A percentile compares a stretch with the other conserved stretches of the same genome.
phyloP scores from a whole-genome alignment of 23 tunicate species.

The Diplosoma virens region DNA sequence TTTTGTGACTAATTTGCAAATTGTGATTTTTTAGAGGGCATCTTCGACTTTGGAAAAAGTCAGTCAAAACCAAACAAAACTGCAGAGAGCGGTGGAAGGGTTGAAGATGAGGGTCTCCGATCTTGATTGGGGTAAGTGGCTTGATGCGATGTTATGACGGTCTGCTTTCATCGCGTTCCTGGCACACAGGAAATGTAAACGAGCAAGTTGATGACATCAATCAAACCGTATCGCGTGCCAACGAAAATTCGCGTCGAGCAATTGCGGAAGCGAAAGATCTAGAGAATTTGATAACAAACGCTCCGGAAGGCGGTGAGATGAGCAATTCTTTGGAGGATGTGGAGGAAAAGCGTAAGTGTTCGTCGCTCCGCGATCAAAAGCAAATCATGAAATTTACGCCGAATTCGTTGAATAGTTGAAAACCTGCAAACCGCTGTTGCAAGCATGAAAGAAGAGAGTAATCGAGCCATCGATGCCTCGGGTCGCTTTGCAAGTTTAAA shows the following conservation, averaged over 20 bases:
- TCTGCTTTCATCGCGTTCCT: too few relatives aligned
- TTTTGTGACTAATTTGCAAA: too few relatives aligned
- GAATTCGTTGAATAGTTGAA: not conserved
- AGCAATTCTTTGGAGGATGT: constrained; percentile 18
- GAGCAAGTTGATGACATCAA: not conserved
- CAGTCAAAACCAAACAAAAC: too few relatives aligned
- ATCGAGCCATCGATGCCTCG: not conserved
- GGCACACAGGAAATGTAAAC: constrained; percentile 31
- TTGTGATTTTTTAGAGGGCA: too few relatives aligned
- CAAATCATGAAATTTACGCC: not conserved
- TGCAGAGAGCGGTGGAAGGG: too few relatives aligned
- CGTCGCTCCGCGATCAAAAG: not conserved
- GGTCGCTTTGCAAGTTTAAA: constrained; percentile 16
- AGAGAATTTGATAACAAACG: constrained; percentile 36
- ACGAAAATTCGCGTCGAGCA: constrained; percentile 16
- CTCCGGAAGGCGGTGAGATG: constrained; percentile 53
- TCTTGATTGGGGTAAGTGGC: too few relatives aligned
- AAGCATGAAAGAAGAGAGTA: too few relatives aligned
- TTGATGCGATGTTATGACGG: too few relatives aligned
- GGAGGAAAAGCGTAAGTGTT: constrained; percentile 32
- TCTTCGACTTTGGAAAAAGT: too few relatives aligned
- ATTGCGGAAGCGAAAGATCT: constrained; percentile 31
- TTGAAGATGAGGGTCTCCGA: too few relatives aligned
- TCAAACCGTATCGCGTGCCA: constrained; percentile 2
- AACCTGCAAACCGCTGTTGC: not conserved